A percentile compares a stretch with the other conserved stretches of the same genome.
Conservation (phyloP, 2,113 vertebrate genomes). For the Nannospalax galili region DNA sequence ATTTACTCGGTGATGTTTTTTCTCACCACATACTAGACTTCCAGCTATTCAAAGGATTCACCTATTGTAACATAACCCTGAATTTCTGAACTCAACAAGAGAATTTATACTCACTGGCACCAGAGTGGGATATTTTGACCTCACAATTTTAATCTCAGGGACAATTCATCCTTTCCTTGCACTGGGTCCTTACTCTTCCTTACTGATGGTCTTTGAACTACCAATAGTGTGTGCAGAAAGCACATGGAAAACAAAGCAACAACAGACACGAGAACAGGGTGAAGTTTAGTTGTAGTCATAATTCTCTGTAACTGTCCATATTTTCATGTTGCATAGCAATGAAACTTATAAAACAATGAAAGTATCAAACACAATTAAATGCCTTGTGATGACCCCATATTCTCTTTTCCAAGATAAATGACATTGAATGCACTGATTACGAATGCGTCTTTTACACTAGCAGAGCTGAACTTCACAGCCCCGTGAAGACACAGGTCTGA, state of each 20-base stretch:
- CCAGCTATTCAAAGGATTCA: constrained; percentile 25
- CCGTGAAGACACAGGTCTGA: background rate
- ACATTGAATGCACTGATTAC: background rate
- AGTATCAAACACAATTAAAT: constrained; percentile 44
- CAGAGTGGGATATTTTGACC: background rate
- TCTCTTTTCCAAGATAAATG: constrained; percentile 36
- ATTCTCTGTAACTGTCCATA: background rate
- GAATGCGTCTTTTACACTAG: background rate
- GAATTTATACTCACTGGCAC: constrained; percentile 7
- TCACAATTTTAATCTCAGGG: background rate
- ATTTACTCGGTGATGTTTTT: too few species aligned
- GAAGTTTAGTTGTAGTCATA: background rate
- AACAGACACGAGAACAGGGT: background rate
- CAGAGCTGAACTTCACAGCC: background rate
- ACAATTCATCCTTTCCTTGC: background rate
- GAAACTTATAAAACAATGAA: constrained; percentile 1
- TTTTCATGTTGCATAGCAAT: constrained; percentile 41
- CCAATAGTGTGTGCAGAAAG: background rate
- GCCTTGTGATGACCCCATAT: background rate
- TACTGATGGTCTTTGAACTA: background rate
- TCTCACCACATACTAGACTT: constrained; percentile 36
- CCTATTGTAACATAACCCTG: background rate
- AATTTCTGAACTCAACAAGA: constrained; percentile 12
- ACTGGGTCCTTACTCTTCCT: background rate
- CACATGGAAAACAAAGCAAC: background rate